These are phyloP conservation scores for Oceanites oceanicus DNA, from an alignment of 2,113 vertebrate species.

Conservation along the genomic window DNA sequence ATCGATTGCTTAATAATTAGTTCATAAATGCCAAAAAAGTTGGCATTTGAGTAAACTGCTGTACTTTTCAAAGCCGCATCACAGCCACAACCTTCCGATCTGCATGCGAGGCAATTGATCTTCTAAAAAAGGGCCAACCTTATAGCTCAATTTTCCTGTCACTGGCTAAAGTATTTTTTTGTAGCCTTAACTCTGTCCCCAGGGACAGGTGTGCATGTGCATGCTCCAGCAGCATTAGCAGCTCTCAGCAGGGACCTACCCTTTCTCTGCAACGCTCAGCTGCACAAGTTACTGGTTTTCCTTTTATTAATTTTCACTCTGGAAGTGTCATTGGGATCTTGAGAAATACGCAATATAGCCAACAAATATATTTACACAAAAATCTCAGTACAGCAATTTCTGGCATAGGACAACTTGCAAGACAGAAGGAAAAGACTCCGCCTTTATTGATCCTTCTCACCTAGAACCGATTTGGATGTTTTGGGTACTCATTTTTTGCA, in stretches of 20 bases:
- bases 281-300: not conserved
- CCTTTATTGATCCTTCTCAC: not conserved
- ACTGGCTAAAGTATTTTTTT: not conserved
- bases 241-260: not conserved
- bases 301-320: not conserved
- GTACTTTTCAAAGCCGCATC: not conserved
- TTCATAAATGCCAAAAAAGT: not conserved
- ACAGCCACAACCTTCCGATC: not conserved
- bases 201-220: not conserved
- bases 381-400: not conserved
- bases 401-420: not conserved
- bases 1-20: not conserved
- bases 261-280: not conserved
- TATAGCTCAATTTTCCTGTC: not conserved
- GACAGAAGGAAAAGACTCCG: not conserved
- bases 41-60: not conserved
- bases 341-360: not conserved
- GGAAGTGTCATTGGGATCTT: not conserved
- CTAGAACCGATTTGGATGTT: accelerated
- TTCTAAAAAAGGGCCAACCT: not conserved
- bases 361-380: not conserved
- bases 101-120: not conserved
- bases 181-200: not conserved
- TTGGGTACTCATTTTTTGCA: not conserved
- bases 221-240: not conserved